A percentile compares a stretch with the other conserved stretches of the same genome.
Evolutionary conservation across 1,140 invertebrate species (phyloP).

Genomic region (Drosophila repletoides): DNA sequence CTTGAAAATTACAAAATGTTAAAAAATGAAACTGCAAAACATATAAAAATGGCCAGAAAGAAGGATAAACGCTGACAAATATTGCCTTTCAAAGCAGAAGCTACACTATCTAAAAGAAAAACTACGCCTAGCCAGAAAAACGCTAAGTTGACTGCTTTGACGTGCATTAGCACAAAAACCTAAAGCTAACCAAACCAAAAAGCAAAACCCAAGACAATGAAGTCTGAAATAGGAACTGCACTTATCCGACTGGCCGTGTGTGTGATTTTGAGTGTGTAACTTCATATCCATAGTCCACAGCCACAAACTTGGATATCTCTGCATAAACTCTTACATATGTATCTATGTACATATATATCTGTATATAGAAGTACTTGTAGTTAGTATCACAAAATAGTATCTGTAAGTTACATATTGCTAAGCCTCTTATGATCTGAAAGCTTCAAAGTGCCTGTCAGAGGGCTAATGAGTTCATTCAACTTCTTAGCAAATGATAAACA

Average conservation of each 20-base stretch:
- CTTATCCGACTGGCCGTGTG: conserved; percentile 31
- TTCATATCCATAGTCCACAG: conserved; percentile 41
- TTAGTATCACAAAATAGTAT: conserved; percentile 21
- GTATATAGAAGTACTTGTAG: neutral
- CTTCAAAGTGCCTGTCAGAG: conserved; percentile 43
- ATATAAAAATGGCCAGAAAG: too few relatives aligned
- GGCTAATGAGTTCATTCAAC: conserved; percentile 55
- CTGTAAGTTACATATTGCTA: conserved; percentile 48
- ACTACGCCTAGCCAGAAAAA: too few relatives aligned
- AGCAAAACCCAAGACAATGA: conserved; percentile 70
- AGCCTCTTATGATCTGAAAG: conserved; percentile 65
- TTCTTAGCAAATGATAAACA: conserved; percentile 3
- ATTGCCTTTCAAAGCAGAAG: too few relatives aligned
- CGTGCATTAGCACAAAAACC: conserved; percentile 28
- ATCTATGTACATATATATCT: neutral
- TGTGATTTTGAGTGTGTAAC: conserved; percentile 18
- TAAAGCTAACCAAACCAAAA: conserved; percentile 47
- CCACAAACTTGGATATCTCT: conserved; percentile 40
- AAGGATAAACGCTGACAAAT: too few relatives aligned
- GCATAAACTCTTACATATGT: too few relatives aligned
- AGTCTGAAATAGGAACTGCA: conserved; percentile 53
- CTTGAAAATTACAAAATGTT: too few relatives aligned
- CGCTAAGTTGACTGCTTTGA: too few relatives aligned
- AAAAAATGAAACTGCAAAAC: too few relatives aligned
- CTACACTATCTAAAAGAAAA: too few relatives aligned